Percentiles rank a stretch among this genome's conserved stretches.
Evolutionary conservation across 2,888 invertebrate genomes (phyloP).

Genomic region (Eristalinus aeneus): DNA sequence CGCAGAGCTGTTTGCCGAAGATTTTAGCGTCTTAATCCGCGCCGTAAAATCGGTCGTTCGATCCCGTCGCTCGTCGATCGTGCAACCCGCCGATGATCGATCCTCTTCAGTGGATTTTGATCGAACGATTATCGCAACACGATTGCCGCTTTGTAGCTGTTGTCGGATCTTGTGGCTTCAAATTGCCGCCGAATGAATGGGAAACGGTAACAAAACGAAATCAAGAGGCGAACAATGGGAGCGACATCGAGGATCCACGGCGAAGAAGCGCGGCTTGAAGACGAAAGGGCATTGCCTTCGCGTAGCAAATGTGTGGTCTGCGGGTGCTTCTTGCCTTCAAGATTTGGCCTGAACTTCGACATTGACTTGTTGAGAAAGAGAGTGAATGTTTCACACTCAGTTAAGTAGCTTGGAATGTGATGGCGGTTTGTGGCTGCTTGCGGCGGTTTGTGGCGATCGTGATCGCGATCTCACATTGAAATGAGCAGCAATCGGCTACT

Average conservation of each 20-base stretch:
- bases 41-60: constrained; percentile 12
- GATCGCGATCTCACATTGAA: constrained; percentile 13
- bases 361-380: constrained; percentile 66
- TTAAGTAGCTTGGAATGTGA: constrained; percentile 22
- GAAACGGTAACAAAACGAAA: constrained; percentile 60
- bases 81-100: constrained; percentile 62
- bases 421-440: neutral
- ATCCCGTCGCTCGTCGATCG: neutral
- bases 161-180: constrained; percentile 2
- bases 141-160: constrained; percentile 64
- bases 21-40: constrained; percentile 45
- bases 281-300: constrained; percentile 61
- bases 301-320: neutral
- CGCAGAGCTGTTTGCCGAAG: constrained; percentile 36
- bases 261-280: constrained; percentile 1
- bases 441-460: neutral
- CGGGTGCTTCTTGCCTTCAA: constrained; percentile 29
- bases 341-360: constrained; percentile 62
- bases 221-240: constrained; percentile 17
- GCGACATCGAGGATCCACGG: neutral
- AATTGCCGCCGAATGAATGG: constrained; percentile 48
- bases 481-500: neutral
- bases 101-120: constrained; percentile 67
- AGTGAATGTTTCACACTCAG: constrained; percentile 18
- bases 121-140: constrained; percentile 69